Evolutionary conservation across 2,797 vertebrate genomes (phyloP), one percentile per base, ranked within the genome.

Genomic region (Crypturellus tataupa): DNA sequence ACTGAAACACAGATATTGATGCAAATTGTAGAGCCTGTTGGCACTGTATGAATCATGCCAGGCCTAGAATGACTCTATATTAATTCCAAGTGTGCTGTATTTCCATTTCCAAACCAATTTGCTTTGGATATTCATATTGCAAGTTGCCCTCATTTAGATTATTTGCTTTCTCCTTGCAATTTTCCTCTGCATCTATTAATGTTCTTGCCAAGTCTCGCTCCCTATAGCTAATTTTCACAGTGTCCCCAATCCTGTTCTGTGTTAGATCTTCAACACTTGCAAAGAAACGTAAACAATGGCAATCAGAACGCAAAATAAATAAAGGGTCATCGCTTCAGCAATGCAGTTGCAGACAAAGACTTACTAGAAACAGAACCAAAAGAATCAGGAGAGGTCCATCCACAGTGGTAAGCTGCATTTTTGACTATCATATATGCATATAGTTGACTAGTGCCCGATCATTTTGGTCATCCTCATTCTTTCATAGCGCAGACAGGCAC

Each of bases 91-190:
- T 79, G 51, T 60, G 40, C 68, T 80, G 40, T 44, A 91, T 94
- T 96, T 83, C 92, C 87, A 93, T 95, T 96, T 97, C 79, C 95
- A 96, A 90, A 81, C 47, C 73, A 29, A 76, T 89, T 93, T 24
- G 67, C 85, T 94, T 95, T 94, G 83, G 89, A 88, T 81, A 92
- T 89, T 90, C 86, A 80, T 65, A 85, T 86, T 81, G 68, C 11
- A 56, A 93, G 27, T 90, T 93, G 55, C 49, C 93, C 72, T 88
- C 71, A 71, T 92, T 92, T 92, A 73, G 68, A 70, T 91, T 65
- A 73, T 83, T 94, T 92, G 73, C 18, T 51, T 88, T 33, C 31
- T 70, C 73, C 63, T 82, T 95, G 29, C 3, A 42, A 12, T 87
- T 71, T 94, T 81, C 33, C 46, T 88, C 91, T 90, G 58, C 76